These are phyloP conservation scores for Naja naja DNA, from an alignment of 2,113 vertebrate species.

Conservation along the genomic window DNA sequence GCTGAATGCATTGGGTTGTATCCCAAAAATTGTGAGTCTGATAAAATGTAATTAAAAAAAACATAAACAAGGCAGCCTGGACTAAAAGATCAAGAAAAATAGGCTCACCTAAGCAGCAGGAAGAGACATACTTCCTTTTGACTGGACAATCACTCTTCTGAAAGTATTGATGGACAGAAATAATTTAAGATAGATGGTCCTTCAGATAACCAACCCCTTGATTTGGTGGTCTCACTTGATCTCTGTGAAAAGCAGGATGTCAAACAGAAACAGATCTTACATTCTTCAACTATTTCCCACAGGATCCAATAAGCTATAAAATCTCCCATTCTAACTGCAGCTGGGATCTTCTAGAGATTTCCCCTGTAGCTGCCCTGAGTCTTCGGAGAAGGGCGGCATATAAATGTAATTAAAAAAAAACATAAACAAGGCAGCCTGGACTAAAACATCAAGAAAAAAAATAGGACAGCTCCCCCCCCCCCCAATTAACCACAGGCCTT, in stretches of 20 bases:
- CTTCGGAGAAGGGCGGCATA: no score
- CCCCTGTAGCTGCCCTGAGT: no score
- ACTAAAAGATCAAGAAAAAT: background rate
- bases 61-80: background rate
- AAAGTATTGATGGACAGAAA: background rate
- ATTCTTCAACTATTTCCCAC: background rate
- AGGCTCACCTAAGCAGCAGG: background rate
- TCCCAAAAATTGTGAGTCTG: no score
- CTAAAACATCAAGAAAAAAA: background rate
- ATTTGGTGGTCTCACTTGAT: background rate
- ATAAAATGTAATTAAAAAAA: no score
- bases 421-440: background rate
- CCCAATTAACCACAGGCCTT: background rate
- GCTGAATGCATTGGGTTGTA: no score
- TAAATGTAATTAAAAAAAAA: no score
- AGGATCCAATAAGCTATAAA: background rate
- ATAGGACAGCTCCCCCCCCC: background rate
- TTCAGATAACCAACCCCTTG: background rate
- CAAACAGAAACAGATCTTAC: background rate
- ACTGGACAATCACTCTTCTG: background rate
- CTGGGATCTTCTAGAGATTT: background rate
- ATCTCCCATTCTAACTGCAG: background rate
- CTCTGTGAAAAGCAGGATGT: background rate
- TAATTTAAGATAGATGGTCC: background rate
- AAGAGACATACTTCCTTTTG: background rate